Evolutionary conservation across 2,888 invertebrate genomes (phyloP).

Genomic region (Criorhina ranunculi): DNA sequence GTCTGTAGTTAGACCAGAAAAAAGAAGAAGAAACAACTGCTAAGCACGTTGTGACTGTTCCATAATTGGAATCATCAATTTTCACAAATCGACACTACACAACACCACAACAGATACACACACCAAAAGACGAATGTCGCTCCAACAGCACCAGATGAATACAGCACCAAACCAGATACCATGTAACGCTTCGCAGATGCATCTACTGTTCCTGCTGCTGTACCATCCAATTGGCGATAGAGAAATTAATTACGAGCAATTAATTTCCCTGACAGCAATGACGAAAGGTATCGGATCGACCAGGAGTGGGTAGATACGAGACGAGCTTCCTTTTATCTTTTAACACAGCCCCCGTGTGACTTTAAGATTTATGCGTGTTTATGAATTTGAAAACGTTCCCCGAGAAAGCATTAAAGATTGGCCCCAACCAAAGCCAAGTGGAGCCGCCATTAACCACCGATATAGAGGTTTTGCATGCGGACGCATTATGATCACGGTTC

Average conservation of each 20-base stretch:
- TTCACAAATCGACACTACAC: slow-evolving; percentile 78
- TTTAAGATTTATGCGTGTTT: slow-evolving; percentile 65
- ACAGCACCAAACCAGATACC: slow-evolving; percentile 67
- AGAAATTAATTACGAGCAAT: slow-evolving; percentile 74
- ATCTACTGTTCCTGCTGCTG: slow-evolving; percentile 58
- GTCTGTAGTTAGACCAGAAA: slow-evolving; percentile 36
- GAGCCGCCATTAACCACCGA: slow-evolving; percentile 32
- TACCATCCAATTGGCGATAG: slow-evolving; percentile 74
- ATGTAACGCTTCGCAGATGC: slow-evolving; percentile 69
- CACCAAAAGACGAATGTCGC: slow-evolving; percentile 30
- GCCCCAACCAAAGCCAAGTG: slow-evolving; percentile 2
- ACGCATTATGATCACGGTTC: slow-evolving; percentile 32
- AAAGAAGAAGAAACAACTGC: slow-evolving; percentile 54
- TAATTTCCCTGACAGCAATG: slow-evolving; percentile 76
- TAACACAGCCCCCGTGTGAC: slow-evolving; percentile 46
- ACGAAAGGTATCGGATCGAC: slow-evolving; percentile 53
- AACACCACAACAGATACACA: slow-evolving; percentile 39
- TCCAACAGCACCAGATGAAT: slow-evolving; percentile 55
- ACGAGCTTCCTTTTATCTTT: slow-evolving; percentile 61
- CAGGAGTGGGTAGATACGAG: slow-evolving; percentile 57
- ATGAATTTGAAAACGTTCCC: slow-evolving; percentile 54
- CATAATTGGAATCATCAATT: slow-evolving; percentile 84
- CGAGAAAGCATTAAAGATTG: slow-evolving; percentile 13
- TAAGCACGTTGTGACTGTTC: slow-evolving; percentile 79
- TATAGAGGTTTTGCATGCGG: slow-evolving; percentile 51